Percentiles rank a stretch among this genome's conserved stretches.
These are phyloP conservation scores for Proteles cristata DNA, from an alignment of 2,113 vertebrate genomes.

Conservation along the genomic window DNA sequence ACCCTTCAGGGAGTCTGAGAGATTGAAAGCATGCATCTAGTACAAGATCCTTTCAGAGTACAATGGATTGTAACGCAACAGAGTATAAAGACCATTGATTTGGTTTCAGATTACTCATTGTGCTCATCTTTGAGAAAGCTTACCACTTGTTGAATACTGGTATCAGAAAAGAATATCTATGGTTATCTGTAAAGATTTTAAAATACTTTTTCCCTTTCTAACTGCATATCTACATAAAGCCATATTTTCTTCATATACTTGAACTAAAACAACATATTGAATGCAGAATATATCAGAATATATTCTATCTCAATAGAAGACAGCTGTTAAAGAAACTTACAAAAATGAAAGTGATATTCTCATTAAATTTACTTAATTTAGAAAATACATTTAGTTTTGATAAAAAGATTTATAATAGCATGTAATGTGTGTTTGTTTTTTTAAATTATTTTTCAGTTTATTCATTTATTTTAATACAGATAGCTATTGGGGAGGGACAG, in stretches of 20 bases:
- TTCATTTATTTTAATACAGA: too few species aligned
- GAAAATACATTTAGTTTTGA: slow-evolving; percentile 47
- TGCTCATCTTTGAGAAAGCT: neutral
- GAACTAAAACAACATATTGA: slow-evolving; percentile 15
- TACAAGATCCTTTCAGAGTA: neutral
- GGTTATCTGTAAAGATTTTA: slow-evolving; percentile 34
- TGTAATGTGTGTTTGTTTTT: neutral
- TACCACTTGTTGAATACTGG: neutral
- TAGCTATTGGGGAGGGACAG: too few species aligned
- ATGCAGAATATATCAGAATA: slow-evolving; percentile 17
- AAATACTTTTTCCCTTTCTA: slow-evolving; percentile 22
- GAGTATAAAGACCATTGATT: neutral
- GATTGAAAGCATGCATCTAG: neutral
- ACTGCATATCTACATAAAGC: neutral
- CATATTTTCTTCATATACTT: slow-evolving; percentile 43
- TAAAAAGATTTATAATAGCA: neutral
- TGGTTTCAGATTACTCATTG: neutral
- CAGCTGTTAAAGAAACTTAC: slow-evolving; percentile 8
- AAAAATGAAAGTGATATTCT: neutral
- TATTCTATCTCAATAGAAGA: slow-evolving; percentile 17
- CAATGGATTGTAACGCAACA: neutral
- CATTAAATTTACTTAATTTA: slow-evolving; percentile 17
- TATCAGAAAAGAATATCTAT: neutral
- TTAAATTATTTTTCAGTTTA: too few species aligned
- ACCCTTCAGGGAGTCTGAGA: neutral